Conservation (phyloP, 2,797 vertebrate species). For the Enteromius argenteus region DNA sequence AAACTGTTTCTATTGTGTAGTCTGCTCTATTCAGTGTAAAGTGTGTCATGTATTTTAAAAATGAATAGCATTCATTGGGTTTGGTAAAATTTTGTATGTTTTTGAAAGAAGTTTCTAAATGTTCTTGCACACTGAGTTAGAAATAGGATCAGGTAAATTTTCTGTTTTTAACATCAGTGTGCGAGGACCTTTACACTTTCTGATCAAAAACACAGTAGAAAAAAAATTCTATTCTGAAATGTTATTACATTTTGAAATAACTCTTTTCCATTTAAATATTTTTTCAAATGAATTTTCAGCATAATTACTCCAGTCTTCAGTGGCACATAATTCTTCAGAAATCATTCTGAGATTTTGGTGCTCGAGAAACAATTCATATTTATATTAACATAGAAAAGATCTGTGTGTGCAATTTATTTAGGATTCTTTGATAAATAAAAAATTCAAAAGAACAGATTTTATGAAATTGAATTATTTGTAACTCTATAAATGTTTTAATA, state of each 20-base stretch:
- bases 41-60: background rate
- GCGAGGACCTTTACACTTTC: too few species aligned
- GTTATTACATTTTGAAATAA: background rate
- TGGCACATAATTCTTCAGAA: background rate
- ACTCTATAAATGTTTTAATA: background rate
- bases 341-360: background rate
- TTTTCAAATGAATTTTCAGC: background rate
- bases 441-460: background rate
- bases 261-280: background rate
- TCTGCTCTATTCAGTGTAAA: background rate
- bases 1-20: background rate
- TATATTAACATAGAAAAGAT: background rate
- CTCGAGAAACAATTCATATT: background rate
- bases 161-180: too few species aligned
- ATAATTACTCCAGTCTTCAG: background rate
- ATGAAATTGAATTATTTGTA: background rate
- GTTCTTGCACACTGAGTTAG: too few species aligned
- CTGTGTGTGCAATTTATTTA: background rate
- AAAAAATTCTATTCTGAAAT: background rate
- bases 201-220: background rate
- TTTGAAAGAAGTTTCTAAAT: background rate
- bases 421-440: background rate
- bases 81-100: background rate
- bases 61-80: background rate
- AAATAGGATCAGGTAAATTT: too few species aligned